Percentiles rank a stretch among this genome's conserved stretches.
Conservation (phyloP, 1,140 invertebrate genomes). For the Leptopilina boulardi region DNA sequence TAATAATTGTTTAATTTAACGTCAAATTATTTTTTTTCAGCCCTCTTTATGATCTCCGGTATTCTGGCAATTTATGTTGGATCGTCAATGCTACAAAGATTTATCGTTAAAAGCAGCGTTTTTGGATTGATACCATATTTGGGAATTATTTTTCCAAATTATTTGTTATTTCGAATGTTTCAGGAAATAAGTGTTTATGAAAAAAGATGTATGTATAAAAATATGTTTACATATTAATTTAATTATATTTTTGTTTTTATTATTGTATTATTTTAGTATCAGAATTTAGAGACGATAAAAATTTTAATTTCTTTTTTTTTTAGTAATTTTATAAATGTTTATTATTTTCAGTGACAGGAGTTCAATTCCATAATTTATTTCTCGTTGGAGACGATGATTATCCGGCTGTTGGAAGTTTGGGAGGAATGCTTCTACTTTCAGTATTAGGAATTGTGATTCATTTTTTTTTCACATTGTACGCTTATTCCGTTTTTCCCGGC, state of each 20-base stretch:
- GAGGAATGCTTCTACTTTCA: slow-evolving; percentile 73
- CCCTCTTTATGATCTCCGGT: slow-evolving; percentile 55
- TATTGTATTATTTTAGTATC: too few species aligned
- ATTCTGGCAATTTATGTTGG: slow-evolving; percentile 57
- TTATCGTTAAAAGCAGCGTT: slow-evolving; percentile 56
- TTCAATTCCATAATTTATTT: slow-evolving; percentile 67
- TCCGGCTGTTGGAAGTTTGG: slow-evolving; percentile 72
- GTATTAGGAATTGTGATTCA: slow-evolving; percentile 74
- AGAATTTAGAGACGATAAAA: too few species aligned
- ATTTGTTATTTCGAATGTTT: slow-evolving; percentile 54
- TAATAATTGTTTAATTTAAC: not conserved
- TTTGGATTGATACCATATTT: slow-evolving; percentile 51
- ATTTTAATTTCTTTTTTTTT: not conserved
- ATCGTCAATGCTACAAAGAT: slow-evolving; percentile 58
- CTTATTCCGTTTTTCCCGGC: slow-evolving; percentile 77
- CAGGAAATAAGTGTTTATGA: slow-evolving; percentile 64
- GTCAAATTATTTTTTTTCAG: slow-evolving; percentile 54
- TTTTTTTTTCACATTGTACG: slow-evolving; percentile 75
- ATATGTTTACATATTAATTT: not conserved
- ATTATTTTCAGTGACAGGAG: slow-evolving; percentile 73
- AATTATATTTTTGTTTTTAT: too few species aligned
- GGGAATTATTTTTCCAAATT: slow-evolving; percentile 62
- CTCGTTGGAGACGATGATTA: slow-evolving; percentile 75
- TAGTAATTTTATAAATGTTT: not conserved
- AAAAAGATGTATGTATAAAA: slow-evolving; percentile 56